Conservation (phyloP, 2,888 invertebrate genomes). For the Serrognathus titanus region DNA sequence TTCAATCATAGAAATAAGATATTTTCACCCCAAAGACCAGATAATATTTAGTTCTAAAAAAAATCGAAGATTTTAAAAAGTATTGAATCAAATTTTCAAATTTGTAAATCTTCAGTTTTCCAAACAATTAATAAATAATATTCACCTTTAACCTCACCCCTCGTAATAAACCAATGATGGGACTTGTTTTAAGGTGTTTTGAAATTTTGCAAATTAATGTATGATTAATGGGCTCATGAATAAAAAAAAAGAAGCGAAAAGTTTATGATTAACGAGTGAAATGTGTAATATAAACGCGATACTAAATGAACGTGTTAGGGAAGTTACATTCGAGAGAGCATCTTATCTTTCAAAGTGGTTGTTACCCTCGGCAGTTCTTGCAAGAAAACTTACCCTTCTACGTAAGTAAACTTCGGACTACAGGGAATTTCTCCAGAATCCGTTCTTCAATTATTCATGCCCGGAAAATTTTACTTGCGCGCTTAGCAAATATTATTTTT, state of each 20-base stretch:
- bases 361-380: neutral
- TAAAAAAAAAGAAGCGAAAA: neutral
- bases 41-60: no score
- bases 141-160: no score
- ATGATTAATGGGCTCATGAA: no score
- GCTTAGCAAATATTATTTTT: slow-evolving; percentile 32
- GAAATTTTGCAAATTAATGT: no score
- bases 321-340: neutral
- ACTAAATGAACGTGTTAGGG: neutral
- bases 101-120: no score
- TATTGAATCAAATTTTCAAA: no score
- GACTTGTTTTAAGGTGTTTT: no score
- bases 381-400: slow-evolving; percentile 12
- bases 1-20: no score
- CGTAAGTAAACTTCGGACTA: slow-evolving; percentile 27
- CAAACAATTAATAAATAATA: no score
- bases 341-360: slow-evolving; percentile 4
- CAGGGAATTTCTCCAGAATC: slow-evolving; percentile 30
- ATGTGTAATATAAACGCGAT: neutral
- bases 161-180: no score
- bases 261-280: neutral
- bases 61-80: no score
- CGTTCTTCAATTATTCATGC: slow-evolving; percentile 36
- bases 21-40: no score
- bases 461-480: neutral